Base-by-base conservation (phyloP, 92 coral and sea anemone species). In the Umimayanthus kanabou region DNA sequence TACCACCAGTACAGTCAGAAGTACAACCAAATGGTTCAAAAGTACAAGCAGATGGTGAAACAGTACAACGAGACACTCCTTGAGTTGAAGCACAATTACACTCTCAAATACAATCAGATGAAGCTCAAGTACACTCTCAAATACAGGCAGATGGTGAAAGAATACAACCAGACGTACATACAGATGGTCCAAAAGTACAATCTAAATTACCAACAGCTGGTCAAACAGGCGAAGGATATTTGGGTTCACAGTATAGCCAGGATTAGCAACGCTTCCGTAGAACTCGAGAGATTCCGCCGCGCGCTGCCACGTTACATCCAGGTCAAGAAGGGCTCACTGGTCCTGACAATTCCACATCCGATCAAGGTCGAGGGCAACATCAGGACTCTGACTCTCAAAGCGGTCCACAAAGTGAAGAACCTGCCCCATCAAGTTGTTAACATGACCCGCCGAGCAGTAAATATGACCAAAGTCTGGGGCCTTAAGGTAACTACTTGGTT, bases 331-430 rank as follows among this genome's bases (percentile, higher is more conserved):
- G 94, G 93, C 23, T 85, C 90, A n/a, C 84, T 95, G 15, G 76
- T 91, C 47, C 23, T 95, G 22, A 80, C 84, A 29, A 90, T 95
- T 50, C 98, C 98, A 42, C 98, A 94, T 80, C 93, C 93, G 10
- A 80, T 85, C 64, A 79, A 88, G 20, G 81, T 94, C 33, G 83
- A 55, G 40, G 92, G 92, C 10, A 91, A 87, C 66, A 91, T 93
- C 76, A 88, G 50, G 70, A 73, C 92, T 47, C 66, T 96, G 45
- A 82, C 93, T 47, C 69, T 80, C 64, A 90, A 82, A 37, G 92
- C 93, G 5, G 90, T 88, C 16, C 89, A 90, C 69, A 92, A 80
- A 70, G 94, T 92, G 23, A 89, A 86, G 86, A 91, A 72, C 49
- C 77, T 95, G 13, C 82, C 93, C 16, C 80, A 49, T 49, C 84